Base-by-base conservation (phyloP, 1,140 invertebrate genomes). In the Drosophila ironensis region DNA sequence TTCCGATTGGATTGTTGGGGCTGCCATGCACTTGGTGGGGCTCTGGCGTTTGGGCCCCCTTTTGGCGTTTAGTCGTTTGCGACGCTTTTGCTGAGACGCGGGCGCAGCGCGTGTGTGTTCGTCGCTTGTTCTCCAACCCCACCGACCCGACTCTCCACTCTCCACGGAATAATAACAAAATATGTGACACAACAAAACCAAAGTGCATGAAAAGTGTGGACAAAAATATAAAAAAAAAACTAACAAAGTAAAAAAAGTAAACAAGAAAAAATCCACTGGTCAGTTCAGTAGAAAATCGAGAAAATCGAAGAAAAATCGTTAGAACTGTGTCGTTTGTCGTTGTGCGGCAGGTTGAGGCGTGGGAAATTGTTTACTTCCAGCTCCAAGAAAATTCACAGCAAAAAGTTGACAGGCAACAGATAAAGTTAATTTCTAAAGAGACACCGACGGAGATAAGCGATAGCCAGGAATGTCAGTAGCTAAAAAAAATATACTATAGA, bases 321-420 rank as follows among this genome's bases (percentile, higher is more conserved):
- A 54, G 50, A 52, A 38, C 53, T 48, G 41, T 47, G 60, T 17
- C 44, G 9, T 22, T 22, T 22, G 52, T 60, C 28, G 40, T 22
- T 52, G 40, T 80, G 64, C 17, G 27, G 37, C 60, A 68, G 61
- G 48, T 72, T 57, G 47, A 22, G 86, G 78, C 78, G 78, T 84
- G 78, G 78, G 78, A 84, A 86, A 84, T 67, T 84, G 48, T 73
- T 74, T 59, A 67, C 69, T 59, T 59, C 22, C n/a, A 41, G 20
- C 30, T 44, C 48, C 12, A 41, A 24, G 28, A 38, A 28, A 51
- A 24, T 27, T 17, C 22, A 14, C 17, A 33, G 41, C 11, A 37
- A 74, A 50, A 44, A 60, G 24, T 42, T 25, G 33, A 70, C 56
- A 71, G 51, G 53, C 38, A 45, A 27, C 57, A 64, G 72, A 72